Percentiles rank a stretch among this genome's conserved stretches.
Conservation (phyloP, 2,888 invertebrate genomes). For the Amblyjoppa fuscipennis region DNA sequence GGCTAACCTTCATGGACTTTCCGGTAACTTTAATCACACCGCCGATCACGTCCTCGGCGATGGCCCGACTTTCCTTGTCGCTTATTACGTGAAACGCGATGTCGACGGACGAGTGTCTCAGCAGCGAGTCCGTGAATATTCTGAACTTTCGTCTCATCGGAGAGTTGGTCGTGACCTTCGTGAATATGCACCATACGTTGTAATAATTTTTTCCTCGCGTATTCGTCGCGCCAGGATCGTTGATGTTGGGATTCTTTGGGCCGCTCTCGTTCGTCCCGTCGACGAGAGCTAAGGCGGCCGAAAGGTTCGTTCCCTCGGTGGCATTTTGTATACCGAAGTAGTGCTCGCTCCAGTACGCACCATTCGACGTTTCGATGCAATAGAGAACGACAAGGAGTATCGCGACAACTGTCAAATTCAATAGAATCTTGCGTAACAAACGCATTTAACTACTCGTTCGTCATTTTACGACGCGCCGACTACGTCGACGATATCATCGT, state of each 20-base stretch:
- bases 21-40: conserved; percentile 81
- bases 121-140: conserved; percentile 86
- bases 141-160: conserved; percentile 86
- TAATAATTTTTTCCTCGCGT: conserved; percentile 74
- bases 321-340: conserved; percentile 67
- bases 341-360: conserved; percentile 71
- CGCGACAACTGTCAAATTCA: conserved; percentile 78
- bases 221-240: neutral
- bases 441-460: conserved; percentile 81
- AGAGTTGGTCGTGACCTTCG: conserved; percentile 86
- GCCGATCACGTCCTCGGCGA: conserved; percentile 86
- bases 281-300: conserved; percentile 70
- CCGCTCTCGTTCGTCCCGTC: conserved; percentile 7
- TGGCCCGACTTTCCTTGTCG: conserved; percentile 87
- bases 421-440: conserved; percentile 81
- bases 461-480: conserved; percentile 62
- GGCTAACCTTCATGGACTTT: conserved; percentile 85
- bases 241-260: conserved; percentile 30
- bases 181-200: conserved; percentile 88
- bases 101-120: conserved; percentile 85
- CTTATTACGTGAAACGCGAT: conserved; percentile 88
- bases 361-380: conserved; percentile 80
- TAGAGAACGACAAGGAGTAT: conserved; percentile 80
- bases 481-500: conserved; percentile 44
- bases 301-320: conserved; percentile 70